Evolutionary conservation across 2,797 vertebrate species (phyloP), one percentile per base, ranked within the genome.

Genomic region (Luscinia megarhynchos): DNA sequence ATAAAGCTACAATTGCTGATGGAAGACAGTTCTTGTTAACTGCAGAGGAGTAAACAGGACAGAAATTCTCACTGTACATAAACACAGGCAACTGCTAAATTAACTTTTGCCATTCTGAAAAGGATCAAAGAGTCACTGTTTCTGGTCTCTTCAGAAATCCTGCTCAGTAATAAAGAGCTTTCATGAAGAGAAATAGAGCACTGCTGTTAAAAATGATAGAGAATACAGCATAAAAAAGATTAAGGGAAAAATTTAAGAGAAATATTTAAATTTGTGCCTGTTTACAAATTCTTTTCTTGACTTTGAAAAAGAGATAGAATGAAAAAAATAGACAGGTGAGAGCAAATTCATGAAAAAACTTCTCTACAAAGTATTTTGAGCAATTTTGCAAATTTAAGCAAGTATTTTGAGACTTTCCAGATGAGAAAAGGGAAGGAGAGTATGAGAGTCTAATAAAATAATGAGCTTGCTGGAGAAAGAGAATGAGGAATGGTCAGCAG

Each of bases 161-260:
- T 12, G 1, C 36, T 87, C 26, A 50, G 18, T 12, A 66, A 40
- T 51, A 38, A 69, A 55, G 7, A 59, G 21, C 4, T 59, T 61
- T 51, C 15, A 32, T 48, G 53, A 53, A 77, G n/a, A n/a, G 17
- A 91, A 69, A 66, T 13, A 87, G 16, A 83, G 2, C 23, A 34
- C 15, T 59, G 11, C 4, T 53, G 13, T 55, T 67, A 45, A 74
- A 75, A 68, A 8, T 1, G 9, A 2, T 7, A 58, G 24, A 55
- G 14, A 76, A 40, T 46, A 58, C 62, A 87, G 4, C 10, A 58
- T 0, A 0, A 36, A 74, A 73, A 36, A 9, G 0, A 34, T 46
- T 58, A 62, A 51, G 17, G 14, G 4, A 22, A 68, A 74, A 62
- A 46, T 2, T 27, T 14, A 58, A 51, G 41, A 43, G 2, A 17